These are phyloP conservation scores for Ceratotherium simum DNA, from an alignment of 2,113 vertebrate species.

Conservation along the genomic window DNA sequence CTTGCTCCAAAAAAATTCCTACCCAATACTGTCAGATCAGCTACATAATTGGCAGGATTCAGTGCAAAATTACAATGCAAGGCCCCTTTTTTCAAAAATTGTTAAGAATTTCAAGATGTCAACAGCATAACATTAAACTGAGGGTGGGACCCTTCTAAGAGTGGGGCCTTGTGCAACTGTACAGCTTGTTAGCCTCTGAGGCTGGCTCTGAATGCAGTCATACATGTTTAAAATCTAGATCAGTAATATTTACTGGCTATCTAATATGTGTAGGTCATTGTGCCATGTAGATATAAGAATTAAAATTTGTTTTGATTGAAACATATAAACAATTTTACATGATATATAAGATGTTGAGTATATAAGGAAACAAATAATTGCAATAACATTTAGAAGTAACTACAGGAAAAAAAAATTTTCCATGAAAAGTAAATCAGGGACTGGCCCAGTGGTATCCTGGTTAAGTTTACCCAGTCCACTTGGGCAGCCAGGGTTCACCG, in stretches of 20 bases:
- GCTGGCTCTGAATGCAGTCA: background rate
- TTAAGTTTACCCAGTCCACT: too few species aligned
- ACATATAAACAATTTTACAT: background rate
- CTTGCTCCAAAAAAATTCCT: background rate
- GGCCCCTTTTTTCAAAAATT: background rate
- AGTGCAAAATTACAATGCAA: background rate
- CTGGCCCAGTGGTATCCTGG: too few species aligned
- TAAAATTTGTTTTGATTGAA: background rate
- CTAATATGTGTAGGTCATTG: background rate
- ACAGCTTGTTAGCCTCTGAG: background rate
- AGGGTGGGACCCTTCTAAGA: background rate
- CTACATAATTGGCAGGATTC: background rate
- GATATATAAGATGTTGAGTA: background rate
- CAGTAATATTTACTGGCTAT: background rate
- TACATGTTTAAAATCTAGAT: background rate
- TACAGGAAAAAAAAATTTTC: background rate
- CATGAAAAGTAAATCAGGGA: background rate
- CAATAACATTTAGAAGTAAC: background rate
- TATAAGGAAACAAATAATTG: background rate
- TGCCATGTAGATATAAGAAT: background rate
- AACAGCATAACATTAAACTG: background rate
- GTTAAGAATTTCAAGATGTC: background rate
- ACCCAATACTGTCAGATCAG: background rate
- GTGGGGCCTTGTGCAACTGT: fast-evolving
- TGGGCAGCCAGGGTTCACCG: too few species aligned